Conservation (phyloP, 1,140 invertebrate species). For the Zaprionus inermis region DNA sequence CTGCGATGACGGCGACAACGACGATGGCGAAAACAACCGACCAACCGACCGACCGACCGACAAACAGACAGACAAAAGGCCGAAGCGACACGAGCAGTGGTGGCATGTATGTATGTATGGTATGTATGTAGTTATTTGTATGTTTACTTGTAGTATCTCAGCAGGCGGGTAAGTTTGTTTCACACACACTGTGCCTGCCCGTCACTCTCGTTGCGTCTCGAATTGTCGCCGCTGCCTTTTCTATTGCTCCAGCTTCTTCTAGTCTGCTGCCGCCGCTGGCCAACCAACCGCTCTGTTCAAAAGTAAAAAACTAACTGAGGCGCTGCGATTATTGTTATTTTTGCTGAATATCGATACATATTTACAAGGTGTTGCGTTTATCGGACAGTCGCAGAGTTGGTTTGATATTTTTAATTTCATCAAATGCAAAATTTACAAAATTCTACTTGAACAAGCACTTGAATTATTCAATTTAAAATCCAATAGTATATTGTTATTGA, state of each 20-base stretch:
- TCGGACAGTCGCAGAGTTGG: constrained; percentile 32
- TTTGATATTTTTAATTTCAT: not conserved
- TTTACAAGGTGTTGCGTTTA: constrained; percentile 24
- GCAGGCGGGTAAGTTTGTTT: constrained; percentile 59
- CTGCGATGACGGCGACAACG: constrained; percentile 26
- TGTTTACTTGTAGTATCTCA: constrained; percentile 67
- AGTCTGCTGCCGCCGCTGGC: constrained; percentile 39
- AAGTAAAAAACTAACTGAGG: constrained; percentile 72
- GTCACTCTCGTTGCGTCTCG: constrained; percentile 58
- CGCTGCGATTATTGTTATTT: constrained; percentile 45
- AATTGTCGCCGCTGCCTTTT: constrained; percentile 56
- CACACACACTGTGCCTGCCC: constrained; percentile 46
- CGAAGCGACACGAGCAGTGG: constrained; percentile 48
- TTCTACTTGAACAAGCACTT: not conserved
- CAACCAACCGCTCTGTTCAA: constrained; percentile 70
- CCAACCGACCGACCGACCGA: constrained; percentile 30
- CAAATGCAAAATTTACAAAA: not conserved
- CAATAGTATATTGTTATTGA: not conserved
- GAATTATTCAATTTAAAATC: not conserved
- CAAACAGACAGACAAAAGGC: constrained; percentile 30
- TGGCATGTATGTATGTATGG: constrained; percentile 41
- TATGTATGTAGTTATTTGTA: constrained; percentile 50
- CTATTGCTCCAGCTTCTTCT: constrained; percentile 43
- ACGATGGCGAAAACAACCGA: constrained; percentile 54
- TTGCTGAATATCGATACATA: constrained; percentile 42